Evolutionary conservation across 2,113 vertebrate genomes (phyloP).

Genomic region (Rana temporaria): DNA sequence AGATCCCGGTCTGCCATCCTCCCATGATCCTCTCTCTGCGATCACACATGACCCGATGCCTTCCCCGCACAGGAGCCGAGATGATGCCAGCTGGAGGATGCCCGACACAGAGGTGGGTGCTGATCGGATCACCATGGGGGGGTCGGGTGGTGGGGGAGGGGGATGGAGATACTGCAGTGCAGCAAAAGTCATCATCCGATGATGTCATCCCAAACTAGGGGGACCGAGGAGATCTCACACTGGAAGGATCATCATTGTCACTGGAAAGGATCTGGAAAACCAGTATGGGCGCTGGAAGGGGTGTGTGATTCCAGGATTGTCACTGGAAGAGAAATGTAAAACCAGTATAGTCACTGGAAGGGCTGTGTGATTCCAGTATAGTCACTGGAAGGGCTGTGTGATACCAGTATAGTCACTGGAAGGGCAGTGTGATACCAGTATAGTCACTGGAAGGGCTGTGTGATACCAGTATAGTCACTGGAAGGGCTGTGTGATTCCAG

Average conservation of each 20-base stretch:
- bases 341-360: not conserved
- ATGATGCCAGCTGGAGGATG: slow-evolving; percentile 31
- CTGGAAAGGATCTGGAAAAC: not conserved
- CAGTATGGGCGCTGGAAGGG: not conserved
- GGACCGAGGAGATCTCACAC: not conserved
- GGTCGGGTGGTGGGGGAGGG: not conserved
- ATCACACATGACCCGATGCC: not conserved
- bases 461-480: too few relatives aligned
- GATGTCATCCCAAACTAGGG: slow-evolving; percentile 25
- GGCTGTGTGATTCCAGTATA: not conserved
- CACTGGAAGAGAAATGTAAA: not conserved
- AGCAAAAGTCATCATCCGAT: slow-evolving; percentile 1
- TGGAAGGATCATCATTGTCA: too few relatives aligned
- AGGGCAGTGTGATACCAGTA: not conserved
- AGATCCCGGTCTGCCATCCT: not conserved
- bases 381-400: not conserved
- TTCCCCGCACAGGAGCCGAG: not conserved
- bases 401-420: not conserved
- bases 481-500: too few relatives aligned
- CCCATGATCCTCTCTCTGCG: too few relatives aligned
- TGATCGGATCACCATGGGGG: not conserved
- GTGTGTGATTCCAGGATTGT: not conserved
- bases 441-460: not conserved
- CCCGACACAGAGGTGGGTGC: slow-evolving; percentile 29
- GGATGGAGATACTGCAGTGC: not conserved